Conservation (phyloP, 1,140 invertebrate species). For the Drosophila parabipectinata region DNA sequence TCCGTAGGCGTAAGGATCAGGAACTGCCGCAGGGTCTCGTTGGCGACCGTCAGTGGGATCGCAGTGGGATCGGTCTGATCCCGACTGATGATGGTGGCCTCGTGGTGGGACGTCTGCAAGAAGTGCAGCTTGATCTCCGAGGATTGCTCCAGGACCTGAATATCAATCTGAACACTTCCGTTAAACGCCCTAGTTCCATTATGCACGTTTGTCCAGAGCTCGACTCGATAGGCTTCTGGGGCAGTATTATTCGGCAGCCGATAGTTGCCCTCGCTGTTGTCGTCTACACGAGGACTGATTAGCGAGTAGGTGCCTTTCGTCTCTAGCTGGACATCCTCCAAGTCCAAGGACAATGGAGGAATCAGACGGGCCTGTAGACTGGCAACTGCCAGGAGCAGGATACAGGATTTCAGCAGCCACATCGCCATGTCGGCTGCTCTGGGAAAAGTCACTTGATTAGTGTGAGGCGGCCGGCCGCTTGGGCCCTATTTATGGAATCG, state of each 20-base stretch:
- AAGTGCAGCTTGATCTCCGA: conserved; percentile 85
- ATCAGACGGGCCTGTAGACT: conserved; percentile 47
- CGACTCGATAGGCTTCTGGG: conserved; percentile 88
- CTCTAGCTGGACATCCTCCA: conserved; percentile 48
- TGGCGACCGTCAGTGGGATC: conserved; percentile 11
- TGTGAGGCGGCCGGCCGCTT: conserved; percentile 6
- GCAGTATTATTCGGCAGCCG: conserved; percentile 86
- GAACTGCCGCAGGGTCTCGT: conserved; percentile 58
- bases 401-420: conserved; percentile 34
- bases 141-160: conserved; percentile 77
- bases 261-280: conserved; percentile 79
- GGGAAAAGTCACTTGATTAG: conserved; percentile 85
- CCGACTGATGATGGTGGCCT: conserved; percentile 48
- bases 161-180: conserved; percentile 86
- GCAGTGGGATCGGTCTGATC: conserved; percentile 2
- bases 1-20: conserved; percentile 51
- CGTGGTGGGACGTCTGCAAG: conserved; percentile 54
- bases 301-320: conserved; percentile 40
- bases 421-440: conserved; percentile 89
- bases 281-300: conserved; percentile 41
- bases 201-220: conserved; percentile 87
- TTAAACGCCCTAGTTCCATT: conserved; percentile 84
- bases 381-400: conserved; percentile 41
- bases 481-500: conserved; percentile 52
- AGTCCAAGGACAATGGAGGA: conserved; percentile 15